Evolutionary conservation across 2,113 vertebrate genomes (phyloP).

Genomic region (Psophia crepitans): DNA sequence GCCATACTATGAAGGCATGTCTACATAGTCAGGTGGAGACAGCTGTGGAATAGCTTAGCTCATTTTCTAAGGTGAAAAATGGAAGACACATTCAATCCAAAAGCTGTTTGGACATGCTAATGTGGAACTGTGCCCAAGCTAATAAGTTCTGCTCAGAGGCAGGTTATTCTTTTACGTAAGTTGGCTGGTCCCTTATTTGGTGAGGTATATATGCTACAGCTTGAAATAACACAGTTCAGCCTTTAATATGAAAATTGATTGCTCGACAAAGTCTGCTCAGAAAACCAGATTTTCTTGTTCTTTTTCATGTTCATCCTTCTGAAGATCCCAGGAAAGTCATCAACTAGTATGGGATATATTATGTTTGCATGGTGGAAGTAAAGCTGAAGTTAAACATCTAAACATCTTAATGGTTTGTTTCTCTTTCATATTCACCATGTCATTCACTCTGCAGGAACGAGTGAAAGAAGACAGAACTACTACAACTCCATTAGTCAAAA

Average conservation of each 20-base stretch:
- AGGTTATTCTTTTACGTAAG: constrained; percentile 39
- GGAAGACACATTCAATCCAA: constrained; percentile 36
- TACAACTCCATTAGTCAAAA: not conserved
- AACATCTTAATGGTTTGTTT: not conserved
- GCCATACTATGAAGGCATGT: constrained; percentile 10
- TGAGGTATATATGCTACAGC: constrained; percentile 21
- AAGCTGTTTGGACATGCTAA: constrained; percentile 29
- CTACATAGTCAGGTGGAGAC: constrained; percentile 36
- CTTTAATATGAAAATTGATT: not conserved
- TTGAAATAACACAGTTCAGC: constrained; percentile 25
- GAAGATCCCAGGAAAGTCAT: not conserved
- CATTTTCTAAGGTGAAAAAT: constrained; percentile 55
- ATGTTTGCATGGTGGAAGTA: not conserved
- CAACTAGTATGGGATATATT: not conserved
- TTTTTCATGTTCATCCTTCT: not conserved
- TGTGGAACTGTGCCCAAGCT: constrained; percentile 40
- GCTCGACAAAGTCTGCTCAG: not conserved
- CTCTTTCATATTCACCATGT: not conserved
- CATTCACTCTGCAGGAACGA: not conserved
- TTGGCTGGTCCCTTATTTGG: constrained; percentile 20
- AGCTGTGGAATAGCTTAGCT: constrained; percentile 48
- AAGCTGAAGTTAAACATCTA: not conserved
- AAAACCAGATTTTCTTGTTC: not conserved
- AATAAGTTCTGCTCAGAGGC: constrained; percentile 38
- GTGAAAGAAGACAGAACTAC: not conserved